phyloP scores from a whole-genome alignment of 2,113 vertebrate species.

The Lepisosteus osseus region DNA sequence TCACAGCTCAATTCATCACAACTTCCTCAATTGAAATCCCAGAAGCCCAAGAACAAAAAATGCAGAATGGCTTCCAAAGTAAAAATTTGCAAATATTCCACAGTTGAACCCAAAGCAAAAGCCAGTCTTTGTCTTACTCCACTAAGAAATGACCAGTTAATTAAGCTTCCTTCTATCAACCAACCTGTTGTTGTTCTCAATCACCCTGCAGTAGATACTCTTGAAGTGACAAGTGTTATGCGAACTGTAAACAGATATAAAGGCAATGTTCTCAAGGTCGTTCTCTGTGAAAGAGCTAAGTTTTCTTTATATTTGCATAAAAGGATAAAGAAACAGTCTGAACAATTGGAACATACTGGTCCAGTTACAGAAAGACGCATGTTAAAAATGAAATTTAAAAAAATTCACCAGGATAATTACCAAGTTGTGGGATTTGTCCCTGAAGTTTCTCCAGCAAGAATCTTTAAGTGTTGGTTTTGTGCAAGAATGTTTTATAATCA shows the following conservation, averaged over 20 bases:
- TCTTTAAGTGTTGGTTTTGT: conserved; percentile 73
- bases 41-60: conserved; percentile 42
- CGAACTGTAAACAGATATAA: conserved; percentile 69
- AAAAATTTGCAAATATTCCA: conserved; percentile 24
- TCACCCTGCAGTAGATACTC: conserved; percentile 77
- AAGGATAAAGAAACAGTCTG: neutral
- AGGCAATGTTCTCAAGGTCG: conserved; percentile 68
- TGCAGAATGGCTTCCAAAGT: conserved; percentile 31
- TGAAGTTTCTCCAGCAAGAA: conserved; percentile 44
- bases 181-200: conserved; percentile 95
- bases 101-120: neutral
- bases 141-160: conserved; percentile 71
- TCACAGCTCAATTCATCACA: neutral
- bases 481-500: conserved; percentile 66
- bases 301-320: conserved; percentile 53
- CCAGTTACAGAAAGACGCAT: conserved; percentile 69
- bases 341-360: conserved; percentile 15
- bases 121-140: conserved; percentile 64
- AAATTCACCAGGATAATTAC: conserved; percentile 82
- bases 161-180: conserved; percentile 80
- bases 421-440: conserved; percentile 70
- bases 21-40: neutral
- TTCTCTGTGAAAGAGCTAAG: conserved; percentile 58
- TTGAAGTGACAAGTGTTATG: conserved; percentile 70
- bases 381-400: conserved; percentile 89